Conservation (phyloP, 2,888 invertebrate genomes). For the Chaetoderma sp. region DNA sequence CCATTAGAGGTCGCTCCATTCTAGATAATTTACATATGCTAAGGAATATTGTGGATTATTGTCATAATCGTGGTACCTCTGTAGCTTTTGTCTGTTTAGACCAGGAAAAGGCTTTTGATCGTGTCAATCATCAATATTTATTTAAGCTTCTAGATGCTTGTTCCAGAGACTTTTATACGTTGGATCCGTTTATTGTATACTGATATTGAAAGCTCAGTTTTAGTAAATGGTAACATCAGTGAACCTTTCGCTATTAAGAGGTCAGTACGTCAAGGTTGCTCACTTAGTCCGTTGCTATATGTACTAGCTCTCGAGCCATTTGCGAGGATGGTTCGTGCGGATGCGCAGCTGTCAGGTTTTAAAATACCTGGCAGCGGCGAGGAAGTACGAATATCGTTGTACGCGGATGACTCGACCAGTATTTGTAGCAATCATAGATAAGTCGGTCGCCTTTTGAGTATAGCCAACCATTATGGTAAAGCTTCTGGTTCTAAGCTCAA, state of each 20-base stretch:
- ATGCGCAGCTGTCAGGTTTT: background rate
- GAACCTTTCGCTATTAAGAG: background rate
- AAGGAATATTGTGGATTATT: too few species aligned
- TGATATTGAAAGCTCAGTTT: background rate
- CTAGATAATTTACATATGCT: too few species aligned
- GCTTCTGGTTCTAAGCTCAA: constrained; percentile 1
- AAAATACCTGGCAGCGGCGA: background rate
- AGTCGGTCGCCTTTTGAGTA: background rate
- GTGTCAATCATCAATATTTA: too few species aligned
- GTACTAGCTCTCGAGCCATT: background rate
- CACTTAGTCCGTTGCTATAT: background rate
- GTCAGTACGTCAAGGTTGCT: background rate
- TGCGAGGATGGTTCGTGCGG: background rate
- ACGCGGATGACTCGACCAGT: background rate
- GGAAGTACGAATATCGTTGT: background rate
- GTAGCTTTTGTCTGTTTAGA: too few species aligned
- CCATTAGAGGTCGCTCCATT: too few species aligned
- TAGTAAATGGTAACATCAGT: constrained; percentile 1
- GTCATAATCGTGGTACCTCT: too few species aligned
- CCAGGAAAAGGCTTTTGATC: too few species aligned
- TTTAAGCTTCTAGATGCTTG: too few species aligned
- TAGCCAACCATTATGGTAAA: background rate
- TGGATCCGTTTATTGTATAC: background rate
- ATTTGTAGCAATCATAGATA: background rate
- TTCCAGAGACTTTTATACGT: too few species aligned